Conservation (phyloP, 1,140 invertebrate genomes). For the Drosophila chauvacae region DNA sequence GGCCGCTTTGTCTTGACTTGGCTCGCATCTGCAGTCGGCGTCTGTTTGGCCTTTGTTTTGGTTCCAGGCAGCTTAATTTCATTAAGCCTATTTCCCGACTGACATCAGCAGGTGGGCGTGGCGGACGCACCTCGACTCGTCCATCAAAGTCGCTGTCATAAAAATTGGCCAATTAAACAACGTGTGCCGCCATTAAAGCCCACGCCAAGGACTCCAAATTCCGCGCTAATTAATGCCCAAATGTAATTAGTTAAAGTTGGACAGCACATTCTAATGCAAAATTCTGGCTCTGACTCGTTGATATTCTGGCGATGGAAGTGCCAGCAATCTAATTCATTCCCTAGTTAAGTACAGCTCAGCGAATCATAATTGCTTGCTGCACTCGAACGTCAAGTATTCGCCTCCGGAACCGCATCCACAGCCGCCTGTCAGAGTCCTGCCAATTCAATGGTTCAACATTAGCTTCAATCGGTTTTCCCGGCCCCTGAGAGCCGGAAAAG, state of each 20-base stretch:
- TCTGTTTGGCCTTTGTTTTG: constrained; percentile 20
- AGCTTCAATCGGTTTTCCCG: constrained; percentile 25
- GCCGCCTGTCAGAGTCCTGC: constrained; percentile 9
- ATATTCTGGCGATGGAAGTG: neutral
- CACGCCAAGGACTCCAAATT: constrained; percentile 19
- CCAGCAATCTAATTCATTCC: constrained; percentile 21
- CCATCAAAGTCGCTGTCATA: constrained; percentile 57
- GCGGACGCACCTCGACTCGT: constrained; percentile 38
- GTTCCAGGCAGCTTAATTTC: constrained; percentile 44
- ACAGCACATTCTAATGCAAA: constrained; percentile 8
- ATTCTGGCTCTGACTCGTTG: neutral
- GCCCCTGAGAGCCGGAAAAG: constrained; percentile 21
- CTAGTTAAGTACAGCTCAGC: constrained; percentile 29
- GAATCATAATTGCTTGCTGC: constrained; percentile 36
- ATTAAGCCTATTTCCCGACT: constrained; percentile 51
- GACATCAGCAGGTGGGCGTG: constrained; percentile 43
- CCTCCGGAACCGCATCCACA: constrained; percentile 6
- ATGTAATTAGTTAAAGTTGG: constrained; percentile 44
- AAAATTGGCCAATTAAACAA: constrained; percentile 58
- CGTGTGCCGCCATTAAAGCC: constrained; percentile 24
- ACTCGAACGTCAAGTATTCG: constrained; percentile 14
- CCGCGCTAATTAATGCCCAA: constrained; percentile 45
- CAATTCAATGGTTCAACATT: constrained; percentile 25
- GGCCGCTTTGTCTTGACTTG: constrained; percentile 42
- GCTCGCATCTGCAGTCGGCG: constrained; percentile 19